These are phyloP conservation scores for Ancistrus triradiatus DNA, from an alignment of 2,113 vertebrate genomes.

Conservation along the genomic window DNA sequence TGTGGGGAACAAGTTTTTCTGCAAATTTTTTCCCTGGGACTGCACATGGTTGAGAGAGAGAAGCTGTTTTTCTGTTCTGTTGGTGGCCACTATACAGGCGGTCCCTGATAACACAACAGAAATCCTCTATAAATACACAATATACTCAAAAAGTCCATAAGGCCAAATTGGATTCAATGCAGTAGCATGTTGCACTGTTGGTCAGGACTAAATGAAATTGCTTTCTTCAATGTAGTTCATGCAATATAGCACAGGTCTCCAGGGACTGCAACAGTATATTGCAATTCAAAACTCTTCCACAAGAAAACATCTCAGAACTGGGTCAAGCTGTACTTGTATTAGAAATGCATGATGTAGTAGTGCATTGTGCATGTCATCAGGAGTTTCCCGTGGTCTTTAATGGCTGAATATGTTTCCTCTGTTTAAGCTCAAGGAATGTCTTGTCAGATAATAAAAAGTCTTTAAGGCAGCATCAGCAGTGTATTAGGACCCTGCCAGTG, in stretches of 20 bases:
- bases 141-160: not conserved
- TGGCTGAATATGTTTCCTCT: not conserved
- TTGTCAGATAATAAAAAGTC: conserved; percentile 10
- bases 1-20: too few relatives aligned
- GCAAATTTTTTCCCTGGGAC: too few relatives aligned
- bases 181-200: conserved; percentile 1
- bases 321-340: conserved; percentile 50
- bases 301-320: conserved; percentile 48
- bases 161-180: not conserved
- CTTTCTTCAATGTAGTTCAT: conserved; percentile 36
- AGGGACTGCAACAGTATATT: conserved; percentile 23
- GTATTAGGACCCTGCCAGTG: conserved; percentile 31
- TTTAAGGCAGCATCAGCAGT: conserved; percentile 5
- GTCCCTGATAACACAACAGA: too few relatives aligned
- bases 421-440: not conserved
- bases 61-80: too few relatives aligned
- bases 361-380: conserved; percentile 8
- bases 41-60: too few relatives aligned
- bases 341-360: conserved; percentile 36
- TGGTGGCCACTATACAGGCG: too few relatives aligned
- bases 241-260: conserved; percentile 40
- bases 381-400: not conserved
- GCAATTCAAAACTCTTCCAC: conserved; percentile 45
- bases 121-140: not conserved
- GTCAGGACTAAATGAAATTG: conserved; percentile 1